These are phyloP conservation scores for Semnopithecus entellus DNA, from an alignment of 2,113 vertebrate species.

Conservation along the genomic window DNA sequence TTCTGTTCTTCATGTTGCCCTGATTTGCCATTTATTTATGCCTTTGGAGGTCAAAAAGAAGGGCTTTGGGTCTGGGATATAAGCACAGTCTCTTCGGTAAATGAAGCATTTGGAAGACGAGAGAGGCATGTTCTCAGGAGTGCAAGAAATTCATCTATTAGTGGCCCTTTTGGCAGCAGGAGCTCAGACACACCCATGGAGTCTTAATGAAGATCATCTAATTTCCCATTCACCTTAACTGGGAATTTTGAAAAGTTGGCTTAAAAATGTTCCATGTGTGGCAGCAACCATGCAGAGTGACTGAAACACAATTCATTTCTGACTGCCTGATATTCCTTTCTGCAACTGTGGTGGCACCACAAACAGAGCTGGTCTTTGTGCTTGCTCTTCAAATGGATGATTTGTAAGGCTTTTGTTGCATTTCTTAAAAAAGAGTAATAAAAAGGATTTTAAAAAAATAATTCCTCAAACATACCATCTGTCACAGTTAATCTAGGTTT, in stretches of 20 bases:
- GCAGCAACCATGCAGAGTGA: background rate
- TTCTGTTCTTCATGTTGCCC: constrained; percentile 95
- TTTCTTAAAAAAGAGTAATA: constrained; percentile 27
- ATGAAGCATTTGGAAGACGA: constrained; percentile 91
- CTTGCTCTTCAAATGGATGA: background rate
- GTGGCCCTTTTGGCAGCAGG: constrained; percentile 68
- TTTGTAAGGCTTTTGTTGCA: background rate
- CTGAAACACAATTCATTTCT: background rate
- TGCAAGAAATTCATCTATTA: constrained; percentile 68
- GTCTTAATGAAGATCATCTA: constrained; percentile 55
- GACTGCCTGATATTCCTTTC: background rate
- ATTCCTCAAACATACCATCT: background rate
- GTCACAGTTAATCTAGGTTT: background rate
- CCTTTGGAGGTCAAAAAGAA: constrained; percentile 95
- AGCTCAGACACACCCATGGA: constrained; percentile 83
- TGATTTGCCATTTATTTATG: constrained; percentile 92
- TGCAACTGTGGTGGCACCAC: background rate
- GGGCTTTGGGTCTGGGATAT: constrained; percentile 96
- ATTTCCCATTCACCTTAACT: background rate
- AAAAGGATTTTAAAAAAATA: background rate
- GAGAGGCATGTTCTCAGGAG: constrained; percentile 86
- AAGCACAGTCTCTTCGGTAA: constrained; percentile 93
- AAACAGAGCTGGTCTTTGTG: background rate
- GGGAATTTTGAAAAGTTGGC: background rate
- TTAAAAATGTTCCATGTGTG: background rate